phyloP scores from a whole-genome alignment of 2,888 invertebrate genomes.

The Operophtera brumata region DNA sequence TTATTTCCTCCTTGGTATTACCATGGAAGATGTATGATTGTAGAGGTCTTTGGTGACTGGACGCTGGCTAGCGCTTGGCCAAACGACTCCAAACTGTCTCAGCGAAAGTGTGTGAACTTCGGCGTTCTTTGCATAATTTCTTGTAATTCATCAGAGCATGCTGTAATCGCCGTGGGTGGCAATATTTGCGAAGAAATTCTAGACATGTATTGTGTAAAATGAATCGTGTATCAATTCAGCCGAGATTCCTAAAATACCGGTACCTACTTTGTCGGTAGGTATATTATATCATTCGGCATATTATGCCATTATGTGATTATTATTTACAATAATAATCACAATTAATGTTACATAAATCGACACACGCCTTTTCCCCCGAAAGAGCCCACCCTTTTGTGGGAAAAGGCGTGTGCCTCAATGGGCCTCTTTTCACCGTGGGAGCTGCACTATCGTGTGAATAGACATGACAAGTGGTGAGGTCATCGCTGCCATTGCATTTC shows the following conservation, averaged over 20 bases:
- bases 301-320: too few species aligned
- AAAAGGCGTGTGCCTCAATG: too few species aligned
- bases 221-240: slow-evolving; percentile 6
- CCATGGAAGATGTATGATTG: slow-evolving; percentile 23
- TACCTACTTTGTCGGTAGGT: neutral
- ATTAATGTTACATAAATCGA: too few species aligned
- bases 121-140: slow-evolving; percentile 67
- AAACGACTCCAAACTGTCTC: slow-evolving; percentile 70
- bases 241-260: neutral
- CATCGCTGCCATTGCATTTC: too few species aligned
- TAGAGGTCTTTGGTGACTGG: slow-evolving; percentile 48
- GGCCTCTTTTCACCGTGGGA: too few species aligned
- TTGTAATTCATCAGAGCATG: slow-evolving; percentile 64
- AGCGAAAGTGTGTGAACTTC: slow-evolving; percentile 74
- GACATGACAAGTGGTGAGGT: too few species aligned
- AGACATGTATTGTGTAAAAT: slow-evolving; percentile 33
- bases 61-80: slow-evolving; percentile 38
- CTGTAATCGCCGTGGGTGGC: slow-evolving; percentile 65
- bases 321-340: too few species aligned
- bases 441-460: too few species aligned
- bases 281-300: too few species aligned
- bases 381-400: too few species aligned
- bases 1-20: neutral
- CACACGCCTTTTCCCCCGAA: too few species aligned
- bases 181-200: slow-evolving; percentile 49